Conservation (phyloP, 2,888 invertebrate species). For the Hemithea aestivaria region DNA sequence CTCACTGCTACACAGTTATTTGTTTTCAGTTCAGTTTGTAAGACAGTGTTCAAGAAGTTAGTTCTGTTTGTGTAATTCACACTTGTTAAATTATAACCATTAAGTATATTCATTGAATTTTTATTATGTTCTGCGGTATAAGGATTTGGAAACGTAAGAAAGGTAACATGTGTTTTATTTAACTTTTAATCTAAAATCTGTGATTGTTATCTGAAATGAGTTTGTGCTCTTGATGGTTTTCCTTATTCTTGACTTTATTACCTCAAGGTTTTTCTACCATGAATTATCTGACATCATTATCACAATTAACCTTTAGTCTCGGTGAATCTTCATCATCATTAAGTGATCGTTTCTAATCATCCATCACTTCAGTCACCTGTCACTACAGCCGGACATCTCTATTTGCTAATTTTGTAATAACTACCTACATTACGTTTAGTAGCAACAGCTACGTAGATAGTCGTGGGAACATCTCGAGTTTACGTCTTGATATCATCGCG, state of each 20-base stretch:
- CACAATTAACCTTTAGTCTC: conserved; percentile 38
- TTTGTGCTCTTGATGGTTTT: conserved; percentile 2
- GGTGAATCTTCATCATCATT: conserved; percentile 23
- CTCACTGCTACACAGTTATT: conserved; percentile 36
- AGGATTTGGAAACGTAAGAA: conserved; percentile 47
- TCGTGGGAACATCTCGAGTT: conserved; percentile 25
- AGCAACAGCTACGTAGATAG: conserved; percentile 17
- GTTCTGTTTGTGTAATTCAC: conserved; percentile 30
- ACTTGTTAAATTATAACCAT: too few species aligned
- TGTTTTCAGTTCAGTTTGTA: conserved; percentile 64
- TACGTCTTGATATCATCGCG: conserved; percentile 21
- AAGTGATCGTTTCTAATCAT: conserved; percentile 21
- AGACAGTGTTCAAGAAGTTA: conserved; percentile 56
- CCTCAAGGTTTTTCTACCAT: too few species aligned
- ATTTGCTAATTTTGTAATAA: conserved; percentile 23
- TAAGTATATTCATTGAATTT: conserved; percentile 24
- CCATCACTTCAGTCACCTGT: conserved; percentile 30
- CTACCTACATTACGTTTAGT: conserved; percentile 10
- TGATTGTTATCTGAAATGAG: neutral
- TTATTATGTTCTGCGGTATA: conserved; percentile 53
- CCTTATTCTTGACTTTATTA: conserved; percentile 3
- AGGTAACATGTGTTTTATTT: conserved; percentile 36
- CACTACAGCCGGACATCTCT: conserved; percentile 17
- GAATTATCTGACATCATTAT: conserved; percentile 2
- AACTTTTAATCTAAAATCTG: neutral